Evolutionary conservation across 1,140 invertebrate species (phyloP).

Genomic region (Aphelinus atriplicis): DNA sequence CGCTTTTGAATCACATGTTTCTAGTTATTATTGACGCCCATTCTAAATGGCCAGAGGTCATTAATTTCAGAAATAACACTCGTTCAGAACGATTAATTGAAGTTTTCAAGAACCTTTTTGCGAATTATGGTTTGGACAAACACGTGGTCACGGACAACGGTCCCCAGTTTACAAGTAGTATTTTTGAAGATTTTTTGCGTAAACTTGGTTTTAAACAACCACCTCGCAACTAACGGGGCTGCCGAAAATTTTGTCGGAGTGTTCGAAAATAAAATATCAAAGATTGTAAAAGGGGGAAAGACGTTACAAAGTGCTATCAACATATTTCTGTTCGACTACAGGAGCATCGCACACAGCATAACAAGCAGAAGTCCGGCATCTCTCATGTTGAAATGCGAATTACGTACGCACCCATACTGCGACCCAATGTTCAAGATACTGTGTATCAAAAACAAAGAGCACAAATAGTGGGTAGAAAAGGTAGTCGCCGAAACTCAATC

Average conservation of each 20-base stretch:
- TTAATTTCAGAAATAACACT: conserved; percentile 42
- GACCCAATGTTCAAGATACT: background rate
- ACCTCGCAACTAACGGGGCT: conserved; percentile 56
- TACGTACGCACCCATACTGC: conserved; percentile 5
- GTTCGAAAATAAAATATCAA: conserved; percentile 52
- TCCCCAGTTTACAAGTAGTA: conserved; percentile 41
- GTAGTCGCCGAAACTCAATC: background rate
- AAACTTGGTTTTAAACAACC: conserved; percentile 50
- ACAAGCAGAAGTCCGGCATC: conserved; percentile 16
- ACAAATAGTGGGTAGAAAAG: conserved; percentile 9
- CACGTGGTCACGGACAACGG: conserved; percentile 47
- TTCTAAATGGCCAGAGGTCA: conserved; percentile 35
- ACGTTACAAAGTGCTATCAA: conserved; percentile 19
- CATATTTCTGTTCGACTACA: conserved; percentile 26
- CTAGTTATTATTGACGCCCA: background rate
- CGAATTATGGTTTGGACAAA: conserved; percentile 41
- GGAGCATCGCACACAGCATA: conserved; percentile 25
- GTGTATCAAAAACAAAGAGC: conserved; percentile 4
- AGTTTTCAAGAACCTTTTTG: conserved; percentile 22
- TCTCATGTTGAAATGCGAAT: conserved; percentile 28
- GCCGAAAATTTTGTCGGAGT: conserved; percentile 53
- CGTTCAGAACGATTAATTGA: conserved; percentile 25
- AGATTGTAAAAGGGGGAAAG: conserved; percentile 41
- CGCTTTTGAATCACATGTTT: no score
- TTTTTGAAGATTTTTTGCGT: conserved; percentile 45